Base-by-base conservation (phyloP, 2,113 vertebrate species). In the Acrocephalus arundinaceus region DNA sequence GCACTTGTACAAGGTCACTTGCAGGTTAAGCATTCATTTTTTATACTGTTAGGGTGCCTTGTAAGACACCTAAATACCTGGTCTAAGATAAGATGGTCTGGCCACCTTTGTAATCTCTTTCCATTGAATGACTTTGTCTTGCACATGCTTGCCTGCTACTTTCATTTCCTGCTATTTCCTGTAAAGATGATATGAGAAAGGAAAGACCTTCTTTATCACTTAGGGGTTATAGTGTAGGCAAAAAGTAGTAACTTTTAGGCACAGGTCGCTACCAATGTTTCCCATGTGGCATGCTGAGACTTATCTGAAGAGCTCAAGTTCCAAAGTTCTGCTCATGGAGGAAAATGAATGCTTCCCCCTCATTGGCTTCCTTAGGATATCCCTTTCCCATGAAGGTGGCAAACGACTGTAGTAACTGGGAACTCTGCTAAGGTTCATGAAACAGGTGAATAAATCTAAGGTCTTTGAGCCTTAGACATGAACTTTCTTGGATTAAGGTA, bases 221-320 rank as follows among this genome's bases (percentile, higher is more conserved):
- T 15, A 77, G 6, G 3, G 9, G 6, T 22, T 39, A 25, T 18
- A 30, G 9, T 7, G 15, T 33, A 52, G n/a, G 31, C 22, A 71
- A 54, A 37, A 57, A 24, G 19, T 9, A 22, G 1, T 52, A 54
- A 35, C 37, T 37, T 74, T 8, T 15, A 67, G 43, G 15, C 11
- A 31, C 10, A n/a, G 17, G 8, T 76, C 0, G 0, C 31, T 90
- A n/a, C 48, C 35, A 41, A 0, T 46, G 25, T 66, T 82, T 78
- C 28, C 35, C 3, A 2, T 22, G 21, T 79, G 39, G 19, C 13
- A 33, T 52, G 31, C 24, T 41, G 70, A 51, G 75, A 6, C 31
- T 57, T 85, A 37, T 18, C 48, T 68, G 49, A 45, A 61, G 27
- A 66, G 49, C 15, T 62, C 28, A 66, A 35, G 54, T 55, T 54